phyloP scores from a whole-genome alignment of 2,888 invertebrate species.

The Furcula furcula region DNA sequence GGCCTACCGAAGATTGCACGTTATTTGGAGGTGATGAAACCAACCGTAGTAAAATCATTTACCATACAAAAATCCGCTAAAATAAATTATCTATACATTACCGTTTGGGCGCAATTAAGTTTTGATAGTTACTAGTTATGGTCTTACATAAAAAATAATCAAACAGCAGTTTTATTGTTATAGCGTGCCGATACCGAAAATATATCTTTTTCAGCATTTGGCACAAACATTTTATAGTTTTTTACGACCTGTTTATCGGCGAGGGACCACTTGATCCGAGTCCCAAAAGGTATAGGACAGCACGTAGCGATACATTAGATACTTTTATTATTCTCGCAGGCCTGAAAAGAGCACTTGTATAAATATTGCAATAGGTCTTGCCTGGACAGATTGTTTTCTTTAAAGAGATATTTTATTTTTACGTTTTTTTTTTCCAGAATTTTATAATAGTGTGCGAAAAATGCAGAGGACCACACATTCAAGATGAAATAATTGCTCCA shows the following conservation, averaged over 20 bases:
- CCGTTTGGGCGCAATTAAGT: too few relatives aligned
- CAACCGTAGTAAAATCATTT: too few relatives aligned
- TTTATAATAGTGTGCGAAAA: constrained; percentile 53
- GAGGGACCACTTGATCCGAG: constrained; percentile 17
- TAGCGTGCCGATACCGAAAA: too few relatives aligned
- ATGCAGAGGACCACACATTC: constrained; percentile 39
- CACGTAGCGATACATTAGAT: constrained; percentile 8
- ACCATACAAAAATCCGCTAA: too few relatives aligned
- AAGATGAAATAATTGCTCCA: constrained; percentile 54
- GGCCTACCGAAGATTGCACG: too few relatives aligned
- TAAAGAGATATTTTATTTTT: background rate
- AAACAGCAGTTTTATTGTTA: too few relatives aligned
- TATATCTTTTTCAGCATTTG: constrained; percentile 2
- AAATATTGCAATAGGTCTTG: background rate
- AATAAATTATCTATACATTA: too few relatives aligned
- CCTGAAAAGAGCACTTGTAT: constrained; percentile 1
- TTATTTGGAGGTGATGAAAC: too few relatives aligned
- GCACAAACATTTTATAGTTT: constrained; percentile 9
- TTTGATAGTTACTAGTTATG: too few relatives aligned
- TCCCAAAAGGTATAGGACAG: constrained; percentile 6
- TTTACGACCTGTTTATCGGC: constrained; percentile 8
- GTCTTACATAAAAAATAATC: too few relatives aligned
- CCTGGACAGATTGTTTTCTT: background rate
- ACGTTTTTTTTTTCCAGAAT: constrained; percentile 42
- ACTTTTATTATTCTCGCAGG: constrained; percentile 11